phyloP scores from a whole-genome alignment of 2,113 vertebrate species.

The Mustelus asterias region DNA sequence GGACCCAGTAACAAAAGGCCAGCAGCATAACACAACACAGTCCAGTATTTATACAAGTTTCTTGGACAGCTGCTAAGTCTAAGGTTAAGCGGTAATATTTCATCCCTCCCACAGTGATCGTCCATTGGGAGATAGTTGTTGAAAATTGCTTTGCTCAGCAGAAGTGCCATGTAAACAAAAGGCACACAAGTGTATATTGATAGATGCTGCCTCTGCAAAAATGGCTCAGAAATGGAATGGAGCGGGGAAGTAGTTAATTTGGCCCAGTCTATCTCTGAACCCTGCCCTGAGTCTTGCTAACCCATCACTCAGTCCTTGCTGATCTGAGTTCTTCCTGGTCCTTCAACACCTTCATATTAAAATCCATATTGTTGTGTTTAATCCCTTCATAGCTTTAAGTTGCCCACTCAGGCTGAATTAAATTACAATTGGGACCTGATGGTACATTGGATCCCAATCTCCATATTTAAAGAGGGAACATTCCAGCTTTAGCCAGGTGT shows the following conservation, averaged over 20 bases:
- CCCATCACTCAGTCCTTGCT: background rate
- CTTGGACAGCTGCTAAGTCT: slow-evolving; percentile 55
- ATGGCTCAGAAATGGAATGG: background rate
- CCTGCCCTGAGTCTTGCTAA: background rate
- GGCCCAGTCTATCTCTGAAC: too few relatives aligned
- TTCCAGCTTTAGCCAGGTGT: background rate
- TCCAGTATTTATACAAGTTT: slow-evolving; percentile 57
- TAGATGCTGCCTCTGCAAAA: slow-evolving; percentile 25
- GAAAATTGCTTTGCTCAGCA: slow-evolving; percentile 60
- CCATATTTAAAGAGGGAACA: background rate
- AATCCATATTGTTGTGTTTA: background rate
- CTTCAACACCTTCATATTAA: background rate
- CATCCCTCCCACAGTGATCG: slow-evolving; percentile 54
- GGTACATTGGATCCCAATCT: background rate
- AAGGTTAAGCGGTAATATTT: slow-evolving; percentile 68
- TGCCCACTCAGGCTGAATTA: background rate
- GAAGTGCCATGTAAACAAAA: slow-evolving; percentile 51
- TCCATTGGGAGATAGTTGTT: slow-evolving; percentile 67
- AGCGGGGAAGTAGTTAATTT: too few relatives aligned
- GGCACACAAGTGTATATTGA: slow-evolving; percentile 45
- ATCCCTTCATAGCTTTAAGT: background rate
- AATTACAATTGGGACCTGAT: background rate
- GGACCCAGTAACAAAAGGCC: slow-evolving; percentile 46
- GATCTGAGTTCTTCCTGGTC: background rate
- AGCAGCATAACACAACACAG: slow-evolving; percentile 48